phyloP scores from a whole-genome alignment of 2,888 invertebrate genomes.

The Pristionchus fissidentatus region DNA sequence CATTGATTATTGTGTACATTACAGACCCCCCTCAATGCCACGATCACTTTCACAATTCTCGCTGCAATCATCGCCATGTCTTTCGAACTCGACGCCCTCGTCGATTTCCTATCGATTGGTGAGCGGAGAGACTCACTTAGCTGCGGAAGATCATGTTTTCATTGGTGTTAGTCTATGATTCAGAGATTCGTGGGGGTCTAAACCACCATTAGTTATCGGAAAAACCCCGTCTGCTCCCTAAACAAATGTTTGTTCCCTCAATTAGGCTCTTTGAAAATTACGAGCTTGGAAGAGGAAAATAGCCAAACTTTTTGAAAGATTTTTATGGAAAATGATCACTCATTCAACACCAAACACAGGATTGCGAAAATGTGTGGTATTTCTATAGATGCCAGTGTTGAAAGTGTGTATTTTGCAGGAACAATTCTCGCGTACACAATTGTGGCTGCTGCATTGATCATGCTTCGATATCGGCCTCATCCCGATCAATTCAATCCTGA shows the following conservation, averaged over 20 bases:
- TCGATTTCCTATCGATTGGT: slow-evolving; percentile 57
- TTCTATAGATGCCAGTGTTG: neutral
- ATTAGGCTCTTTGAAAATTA: too few species aligned
- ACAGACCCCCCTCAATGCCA: slow-evolving; percentile 60
- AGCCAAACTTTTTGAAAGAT: neutral
- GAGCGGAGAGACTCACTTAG: neutral
- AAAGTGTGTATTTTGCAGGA: slow-evolving; percentile 49
- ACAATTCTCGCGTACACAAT: slow-evolving; percentile 74
- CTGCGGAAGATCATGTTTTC: too few species aligned
- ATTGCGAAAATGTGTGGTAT: neutral
- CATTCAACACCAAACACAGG: neutral
- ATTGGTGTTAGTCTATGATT: too few species aligned
- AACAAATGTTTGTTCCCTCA: too few species aligned
- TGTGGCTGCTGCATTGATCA: slow-evolving; percentile 74
- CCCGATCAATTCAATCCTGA: neutral
- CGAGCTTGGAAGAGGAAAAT: neutral
- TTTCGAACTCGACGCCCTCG: slow-evolving; percentile 60
- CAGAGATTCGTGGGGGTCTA: too few species aligned
- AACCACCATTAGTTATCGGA: too few species aligned
- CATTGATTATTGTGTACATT: too few species aligned
- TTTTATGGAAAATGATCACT: neutral
- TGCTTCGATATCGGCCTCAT: slow-evolving; percentile 57
- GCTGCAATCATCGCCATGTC: slow-evolving; percentile 58
- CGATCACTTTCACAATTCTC: slow-evolving; percentile 57
- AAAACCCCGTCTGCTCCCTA: too few species aligned